These are phyloP conservation scores for Alectoris magna DNA, from an alignment of 2,797 vertebrate species.

Conservation along the genomic window DNA sequence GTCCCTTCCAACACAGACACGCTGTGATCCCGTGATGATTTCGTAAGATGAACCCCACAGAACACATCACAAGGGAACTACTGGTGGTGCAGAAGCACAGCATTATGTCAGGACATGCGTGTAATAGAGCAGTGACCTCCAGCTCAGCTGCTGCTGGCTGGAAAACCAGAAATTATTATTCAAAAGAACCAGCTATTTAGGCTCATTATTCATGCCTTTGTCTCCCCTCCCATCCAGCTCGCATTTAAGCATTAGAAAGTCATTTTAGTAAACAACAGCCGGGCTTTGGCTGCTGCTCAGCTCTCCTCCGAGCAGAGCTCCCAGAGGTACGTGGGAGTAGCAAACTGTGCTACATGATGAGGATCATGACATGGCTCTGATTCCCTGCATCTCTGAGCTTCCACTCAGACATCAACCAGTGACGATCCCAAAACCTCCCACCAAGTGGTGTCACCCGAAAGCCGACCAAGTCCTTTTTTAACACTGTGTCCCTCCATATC, in stretches of 20 bases:
- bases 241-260: background rate
- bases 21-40: background rate
- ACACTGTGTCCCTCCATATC: background rate
- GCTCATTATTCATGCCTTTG: background rate
- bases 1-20: background rate
- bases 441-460: background rate
- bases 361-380: background rate
- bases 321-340: background rate
- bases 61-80: fast-evolving
- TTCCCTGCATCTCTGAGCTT: background rate
- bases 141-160: background rate
- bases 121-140: background rate
- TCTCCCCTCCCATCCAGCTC: background rate
- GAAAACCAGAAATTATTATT: background rate
- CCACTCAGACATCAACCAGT: background rate
- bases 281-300: background rate
- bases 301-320: background rate
- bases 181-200: background rate
- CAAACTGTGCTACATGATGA: background rate
- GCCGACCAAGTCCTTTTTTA: background rate
- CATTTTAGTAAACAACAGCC: background rate
- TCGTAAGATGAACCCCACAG: background rate
- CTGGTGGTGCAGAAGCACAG: background rate
- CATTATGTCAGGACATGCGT: background rate
- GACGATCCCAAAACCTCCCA: background rate